These are phyloP conservation scores for Lindbergichthys nudifrons DNA, from an alignment of 2,797 vertebrate genomes.

Conservation along the genomic window DNA sequence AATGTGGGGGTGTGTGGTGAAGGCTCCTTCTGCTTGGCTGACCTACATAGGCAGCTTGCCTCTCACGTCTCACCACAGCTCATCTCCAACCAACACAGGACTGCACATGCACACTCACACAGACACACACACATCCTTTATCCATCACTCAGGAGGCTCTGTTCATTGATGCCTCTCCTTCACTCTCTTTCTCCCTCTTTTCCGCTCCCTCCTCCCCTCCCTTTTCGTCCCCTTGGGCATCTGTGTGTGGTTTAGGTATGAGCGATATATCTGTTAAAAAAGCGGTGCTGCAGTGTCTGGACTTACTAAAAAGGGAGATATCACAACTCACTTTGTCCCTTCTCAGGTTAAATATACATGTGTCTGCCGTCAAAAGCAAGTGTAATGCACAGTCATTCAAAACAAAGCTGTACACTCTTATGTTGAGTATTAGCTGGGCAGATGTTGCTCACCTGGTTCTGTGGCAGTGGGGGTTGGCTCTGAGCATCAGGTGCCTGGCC, in stretches of 20 bases:
- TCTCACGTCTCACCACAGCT: constrained; percentile 83
- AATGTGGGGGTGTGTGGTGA: constrained; percentile 85
- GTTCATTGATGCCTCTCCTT: constrained; percentile 83
- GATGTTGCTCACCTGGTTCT: constrained; percentile 93
- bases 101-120: constrained; percentile 52
- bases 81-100: constrained; percentile 82
- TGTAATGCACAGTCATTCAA: constrained; percentile 7
- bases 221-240: constrained; percentile 67
- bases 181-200: constrained; percentile 68
- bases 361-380: neutral
- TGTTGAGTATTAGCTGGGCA: neutral
- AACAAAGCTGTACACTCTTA: neutral
- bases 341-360: constrained; percentile 34
- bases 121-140: constrained; percentile 69
- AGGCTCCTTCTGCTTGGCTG: constrained; percentile 87
- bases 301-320: constrained; percentile 21
- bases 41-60: constrained; percentile 89
- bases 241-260: constrained; percentile 71
- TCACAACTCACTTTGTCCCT: constrained; percentile 13
- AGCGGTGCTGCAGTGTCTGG: constrained; percentile 56
- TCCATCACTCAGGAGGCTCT: constrained; percentile 81
- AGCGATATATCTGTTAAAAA: constrained; percentile 58
- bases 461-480: constrained; percentile 97
- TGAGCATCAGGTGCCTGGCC: constrained; percentile 97
- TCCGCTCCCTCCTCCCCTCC: constrained; percentile 69